phyloP scores from a whole-genome alignment of 2,797 vertebrate species.

The Myotis myotis region DNA sequence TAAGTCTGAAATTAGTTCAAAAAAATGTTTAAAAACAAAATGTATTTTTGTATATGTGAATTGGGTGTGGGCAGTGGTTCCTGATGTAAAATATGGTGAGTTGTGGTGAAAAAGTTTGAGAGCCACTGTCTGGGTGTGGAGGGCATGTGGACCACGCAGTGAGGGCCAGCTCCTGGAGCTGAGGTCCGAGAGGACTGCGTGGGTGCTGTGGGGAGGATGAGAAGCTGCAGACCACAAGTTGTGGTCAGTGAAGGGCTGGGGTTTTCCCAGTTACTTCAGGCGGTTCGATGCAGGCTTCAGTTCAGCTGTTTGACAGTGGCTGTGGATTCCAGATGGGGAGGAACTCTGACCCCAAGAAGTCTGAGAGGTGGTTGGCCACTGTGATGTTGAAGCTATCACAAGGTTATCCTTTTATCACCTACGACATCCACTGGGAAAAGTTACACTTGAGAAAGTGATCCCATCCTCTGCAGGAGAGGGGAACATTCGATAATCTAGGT shows the following conservation, averaged over 20 bases:
- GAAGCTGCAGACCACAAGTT: neutral
- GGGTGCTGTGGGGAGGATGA: neutral
- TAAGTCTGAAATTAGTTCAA: conserved; percentile 31
- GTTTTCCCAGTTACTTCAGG: neutral
- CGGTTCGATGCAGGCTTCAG: neutral
- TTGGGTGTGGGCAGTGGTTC: neutral
- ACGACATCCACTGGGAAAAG: neutral
- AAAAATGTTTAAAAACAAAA: neutral
- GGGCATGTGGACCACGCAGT: neutral
- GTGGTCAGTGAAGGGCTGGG: neutral
- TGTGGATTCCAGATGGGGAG: neutral
- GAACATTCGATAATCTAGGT: neutral
- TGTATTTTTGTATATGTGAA: neutral
- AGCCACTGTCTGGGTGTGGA: neutral
- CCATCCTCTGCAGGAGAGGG: neutral
- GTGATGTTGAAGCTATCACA: neutral
- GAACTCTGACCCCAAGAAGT: neutral
- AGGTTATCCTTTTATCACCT: neutral
- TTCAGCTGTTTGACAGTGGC: neutral
- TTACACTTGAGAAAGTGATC: neutral
- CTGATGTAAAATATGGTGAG: neutral
- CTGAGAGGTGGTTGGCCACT: neutral
- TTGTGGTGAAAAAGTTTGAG: neutral
- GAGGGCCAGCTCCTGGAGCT: neutral
- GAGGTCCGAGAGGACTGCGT: neutral